Evolutionary conservation across 1,140 invertebrate species (phyloP), one percentile per base, ranked within the genome.

Genomic region (Nomia melanderi): DNA sequence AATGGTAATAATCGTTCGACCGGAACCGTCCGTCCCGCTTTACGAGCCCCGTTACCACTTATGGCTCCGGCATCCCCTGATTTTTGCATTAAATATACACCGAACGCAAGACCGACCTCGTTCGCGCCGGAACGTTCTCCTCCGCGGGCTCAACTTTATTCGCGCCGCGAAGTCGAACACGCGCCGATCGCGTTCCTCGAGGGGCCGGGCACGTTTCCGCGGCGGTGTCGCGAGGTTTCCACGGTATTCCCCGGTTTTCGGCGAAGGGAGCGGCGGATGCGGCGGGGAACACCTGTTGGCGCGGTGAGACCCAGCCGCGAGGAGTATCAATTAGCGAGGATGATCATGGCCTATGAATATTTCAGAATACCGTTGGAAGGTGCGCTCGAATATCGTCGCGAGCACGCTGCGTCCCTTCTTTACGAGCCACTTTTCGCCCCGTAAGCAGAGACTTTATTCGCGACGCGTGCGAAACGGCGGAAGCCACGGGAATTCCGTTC

Each of bases 281-380:
- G 78, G 36, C 60, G 57, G 44, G 23, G 77, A 80, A 81, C 85
- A 87, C 85, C 85, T 87, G 85, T 87, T 87, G 84, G 84, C 57
- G 57, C 36, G 53, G 67, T 54, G 62, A 82, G 67, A 82, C 82
- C 79, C 85, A 86, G 84, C 86, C 82, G 85, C 77, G 69, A 73
- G 84, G 84, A 84, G 86, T 87, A 87, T 87, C 83, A 86, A 87
- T 87, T 87, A 86, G 79, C 78, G 77, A 82, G 77, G 84, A 84
- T 82, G 79, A 85, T 86, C 80, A 74, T 70, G 82, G 71, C 81
- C 82, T 84, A 87, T 87, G 85, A 87, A 87, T 87, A 87, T 87
- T 87, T 87, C 84, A 86, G 74, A 59, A 41, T 59, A 54, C 53
- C 62, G 25, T 47, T 39, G 25, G 33, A 2, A 31, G 33, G 20